Evolutionary conservation across 2,888 invertebrate species (phyloP), one percentile per base, ranked within the genome.

Genomic region (Drosophila nigricruria): DNA sequence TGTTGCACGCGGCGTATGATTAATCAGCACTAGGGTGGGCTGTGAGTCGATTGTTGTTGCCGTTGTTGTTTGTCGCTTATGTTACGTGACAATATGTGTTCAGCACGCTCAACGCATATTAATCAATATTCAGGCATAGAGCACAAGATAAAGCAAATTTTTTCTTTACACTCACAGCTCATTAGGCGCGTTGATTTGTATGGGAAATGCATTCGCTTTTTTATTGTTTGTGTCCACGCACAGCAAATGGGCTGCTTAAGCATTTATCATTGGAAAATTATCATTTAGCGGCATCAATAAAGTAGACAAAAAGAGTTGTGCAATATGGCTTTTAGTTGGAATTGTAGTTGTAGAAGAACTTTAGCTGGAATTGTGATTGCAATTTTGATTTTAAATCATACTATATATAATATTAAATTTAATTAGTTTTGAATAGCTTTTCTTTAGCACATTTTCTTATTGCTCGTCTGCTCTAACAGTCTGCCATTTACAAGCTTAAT

Each of bases 61-160:
- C 49, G 50, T 23, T 52, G 49, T 30, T 30, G 30, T 30, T 52
- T 52, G 52, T 34, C 52, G 52, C 52, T 52, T 52, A 34, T 52
- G 54, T 76, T 87, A 83, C 89, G 90, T 89, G 85, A 86, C 73
- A 89, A 74, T 88, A 86, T 86, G 86, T 71, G 86, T 70, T 73
- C 56, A 59, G 62, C 86, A 86, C 90, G 81, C 71, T 70, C 52
- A 40, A 57, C 67, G 85, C 77, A 85, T 85, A 79, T 70, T 68
- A 78, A 81, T 75, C 71, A 61, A 58, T 47, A 70, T 69, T 70
- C 73, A 59, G 59, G 52, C 59, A 52, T 25, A 25, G 5, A 45
- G 45, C 45, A 57, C 47, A 68, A 57, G 63, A 80, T 67, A 63
- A 27, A 60, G 71, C 63, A 66, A 61, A 76, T 74, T 74, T 69